Evolutionary conservation across 2,797 vertebrate genomes (phyloP).

Genomic region (Fistularia tabacaria): DNA sequence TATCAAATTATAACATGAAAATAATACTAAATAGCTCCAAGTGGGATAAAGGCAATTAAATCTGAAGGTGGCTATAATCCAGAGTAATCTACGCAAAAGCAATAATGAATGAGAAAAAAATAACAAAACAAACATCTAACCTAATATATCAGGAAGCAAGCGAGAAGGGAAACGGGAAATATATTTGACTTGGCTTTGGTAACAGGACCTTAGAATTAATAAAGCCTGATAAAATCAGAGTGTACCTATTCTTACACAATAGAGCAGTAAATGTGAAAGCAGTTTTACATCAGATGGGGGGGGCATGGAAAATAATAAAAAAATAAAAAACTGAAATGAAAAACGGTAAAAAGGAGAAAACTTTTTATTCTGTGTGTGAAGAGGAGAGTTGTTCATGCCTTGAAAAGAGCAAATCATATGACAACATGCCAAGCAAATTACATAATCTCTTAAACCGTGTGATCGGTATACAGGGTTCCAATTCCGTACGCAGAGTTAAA

Average conservation of each 20-base stretch:
- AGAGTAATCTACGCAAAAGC: conserved; percentile 8
- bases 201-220: conserved; percentile 37
- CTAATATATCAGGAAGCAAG: no score
- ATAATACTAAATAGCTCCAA: no score
- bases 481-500: no score
- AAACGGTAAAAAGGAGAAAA: not conserved
- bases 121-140: no score
- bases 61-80: not conserved
- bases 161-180: conserved; percentile 37
- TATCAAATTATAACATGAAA: not conserved
- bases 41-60: conserved; percentile 1
- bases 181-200: conserved; percentile 66
- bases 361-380: not conserved
- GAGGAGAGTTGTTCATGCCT: not conserved
- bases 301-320: not conserved
- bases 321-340: not conserved
- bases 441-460: conserved; percentile 28
- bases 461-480: conserved; percentile 8
- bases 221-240: conserved; percentile 53
- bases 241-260: conserved; percentile 24
- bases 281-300: not conserved
- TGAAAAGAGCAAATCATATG: conserved; percentile 22
- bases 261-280: no score
- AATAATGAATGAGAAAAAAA: not conserved
- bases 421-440: conserved; percentile 8